Conservation (phyloP, 2,797 vertebrate species). For the Poeciliopsis turneri region DNA sequence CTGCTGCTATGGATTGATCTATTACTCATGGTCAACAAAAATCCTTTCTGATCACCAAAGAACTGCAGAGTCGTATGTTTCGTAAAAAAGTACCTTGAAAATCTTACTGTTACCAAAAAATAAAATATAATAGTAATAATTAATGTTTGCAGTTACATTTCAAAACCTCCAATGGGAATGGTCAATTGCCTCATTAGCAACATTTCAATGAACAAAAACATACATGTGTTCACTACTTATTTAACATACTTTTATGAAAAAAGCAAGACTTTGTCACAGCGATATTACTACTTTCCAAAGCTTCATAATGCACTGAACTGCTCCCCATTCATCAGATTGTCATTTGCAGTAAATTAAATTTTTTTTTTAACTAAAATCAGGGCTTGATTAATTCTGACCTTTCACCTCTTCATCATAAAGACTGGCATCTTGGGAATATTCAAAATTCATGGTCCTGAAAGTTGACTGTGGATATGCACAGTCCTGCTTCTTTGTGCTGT, state of each 20-base stretch:
- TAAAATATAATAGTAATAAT: not conserved
- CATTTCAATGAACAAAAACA: not conserved
- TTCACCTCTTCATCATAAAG: not conserved
- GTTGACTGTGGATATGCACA: not conserved
- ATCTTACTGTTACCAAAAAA: not conserved
- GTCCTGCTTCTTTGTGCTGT: slow-evolving; percentile 37
- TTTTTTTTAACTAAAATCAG: not conserved
- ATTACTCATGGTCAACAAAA: not conserved
- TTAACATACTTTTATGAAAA: not conserved
- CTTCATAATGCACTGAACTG: not conserved
- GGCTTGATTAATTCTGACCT: not conserved
- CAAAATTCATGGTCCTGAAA: not conserved
- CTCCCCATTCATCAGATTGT: not conserved
- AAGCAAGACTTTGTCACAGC: not conserved
- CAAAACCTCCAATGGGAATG: not conserved
- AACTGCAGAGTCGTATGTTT: not conserved
- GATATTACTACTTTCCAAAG: not conserved
- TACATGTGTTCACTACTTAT: not conserved
- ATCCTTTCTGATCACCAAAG: not conserved
- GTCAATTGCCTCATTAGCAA: not conserved
- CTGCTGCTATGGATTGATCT: not conserved
- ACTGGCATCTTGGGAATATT: not conserved
- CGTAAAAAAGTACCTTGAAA: not conserved
- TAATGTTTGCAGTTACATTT: not conserved
- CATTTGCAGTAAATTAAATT: not conserved